Evolutionary conservation across 2,888 invertebrate genomes (phyloP).

Genomic region (Aricia artaxerxes): DNA sequence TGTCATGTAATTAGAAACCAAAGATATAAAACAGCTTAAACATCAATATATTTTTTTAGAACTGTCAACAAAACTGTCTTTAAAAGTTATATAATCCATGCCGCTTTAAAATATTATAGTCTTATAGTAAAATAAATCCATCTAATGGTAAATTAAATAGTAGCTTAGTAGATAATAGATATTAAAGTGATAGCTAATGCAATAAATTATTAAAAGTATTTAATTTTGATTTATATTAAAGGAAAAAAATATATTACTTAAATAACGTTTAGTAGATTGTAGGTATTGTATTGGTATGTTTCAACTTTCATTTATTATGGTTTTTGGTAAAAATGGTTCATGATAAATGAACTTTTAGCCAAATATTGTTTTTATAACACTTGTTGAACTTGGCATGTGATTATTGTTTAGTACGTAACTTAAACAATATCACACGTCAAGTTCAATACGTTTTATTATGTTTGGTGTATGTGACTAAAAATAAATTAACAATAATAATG

Average conservation of each 20-base stretch:
- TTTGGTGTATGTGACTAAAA: background rate
- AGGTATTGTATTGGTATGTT: background rate
- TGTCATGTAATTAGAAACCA: background rate
- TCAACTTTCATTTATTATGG: background rate
- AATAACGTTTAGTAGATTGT: background rate
- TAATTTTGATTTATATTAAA: background rate
- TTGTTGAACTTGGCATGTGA: too few relatives aligned
- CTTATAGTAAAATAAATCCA: background rate
- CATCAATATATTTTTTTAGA: background rate
- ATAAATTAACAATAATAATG: background rate
- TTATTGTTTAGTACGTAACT: background rate
- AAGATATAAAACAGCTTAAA: background rate
- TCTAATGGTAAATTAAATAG: background rate
- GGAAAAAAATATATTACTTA: background rate
- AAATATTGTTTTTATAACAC: too few relatives aligned
- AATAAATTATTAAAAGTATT: constrained; percentile 15
- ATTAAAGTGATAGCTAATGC: background rate
- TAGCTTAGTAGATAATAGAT: background rate
- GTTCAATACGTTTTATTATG: background rate
- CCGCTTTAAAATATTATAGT: too few relatives aligned
- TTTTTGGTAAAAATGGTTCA: background rate
- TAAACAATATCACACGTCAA: too few relatives aligned
- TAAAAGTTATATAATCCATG: background rate
- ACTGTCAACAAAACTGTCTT: background rate
- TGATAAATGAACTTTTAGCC: background rate